A percentile compares a stretch with the other conserved stretches of the same genome.
Conservation (phyloP, 2,113 vertebrate species). For the Ameiurus melas region DNA sequence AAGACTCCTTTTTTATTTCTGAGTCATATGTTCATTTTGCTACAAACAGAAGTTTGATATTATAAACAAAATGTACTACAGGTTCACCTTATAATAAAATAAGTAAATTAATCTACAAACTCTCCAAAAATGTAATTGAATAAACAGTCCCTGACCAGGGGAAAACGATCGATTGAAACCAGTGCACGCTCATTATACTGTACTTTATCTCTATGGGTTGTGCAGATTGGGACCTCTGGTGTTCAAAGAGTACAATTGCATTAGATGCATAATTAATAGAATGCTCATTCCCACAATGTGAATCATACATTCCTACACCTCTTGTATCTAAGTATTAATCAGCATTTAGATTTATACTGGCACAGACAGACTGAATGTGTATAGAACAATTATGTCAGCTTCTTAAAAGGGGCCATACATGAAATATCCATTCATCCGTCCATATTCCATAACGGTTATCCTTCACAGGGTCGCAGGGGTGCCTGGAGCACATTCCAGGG, state of each 20-base stretch:
- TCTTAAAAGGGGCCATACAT: not conserved
- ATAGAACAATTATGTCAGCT: not conserved
- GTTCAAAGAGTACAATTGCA: not conserved
- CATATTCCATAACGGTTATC: too few relatives aligned
- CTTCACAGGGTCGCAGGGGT: too few relatives aligned
- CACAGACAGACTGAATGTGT: not conserved
- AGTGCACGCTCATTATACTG: not conserved
- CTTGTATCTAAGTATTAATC: not conserved
- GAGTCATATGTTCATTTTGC: not conserved
- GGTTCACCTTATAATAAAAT: not conserved
- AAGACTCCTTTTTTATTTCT: not conserved
- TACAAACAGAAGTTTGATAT: not conserved
- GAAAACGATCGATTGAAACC: not conserved
- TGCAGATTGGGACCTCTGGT: slow-evolving; percentile 5
- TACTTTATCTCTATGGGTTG: not conserved
- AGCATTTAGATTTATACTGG: not conserved
- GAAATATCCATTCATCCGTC: not conserved
- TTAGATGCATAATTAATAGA: not conserved
- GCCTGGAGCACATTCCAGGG: too few relatives aligned
- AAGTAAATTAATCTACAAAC: not conserved
- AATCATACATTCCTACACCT: not conserved
- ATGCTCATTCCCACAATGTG: not conserved
- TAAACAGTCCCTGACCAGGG: not conserved
- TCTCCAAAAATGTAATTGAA: not conserved
- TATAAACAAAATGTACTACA: not conserved